phyloP scores from a whole-genome alignment of 2,888 invertebrate genomes.

The Chironomus tentans region DNA sequence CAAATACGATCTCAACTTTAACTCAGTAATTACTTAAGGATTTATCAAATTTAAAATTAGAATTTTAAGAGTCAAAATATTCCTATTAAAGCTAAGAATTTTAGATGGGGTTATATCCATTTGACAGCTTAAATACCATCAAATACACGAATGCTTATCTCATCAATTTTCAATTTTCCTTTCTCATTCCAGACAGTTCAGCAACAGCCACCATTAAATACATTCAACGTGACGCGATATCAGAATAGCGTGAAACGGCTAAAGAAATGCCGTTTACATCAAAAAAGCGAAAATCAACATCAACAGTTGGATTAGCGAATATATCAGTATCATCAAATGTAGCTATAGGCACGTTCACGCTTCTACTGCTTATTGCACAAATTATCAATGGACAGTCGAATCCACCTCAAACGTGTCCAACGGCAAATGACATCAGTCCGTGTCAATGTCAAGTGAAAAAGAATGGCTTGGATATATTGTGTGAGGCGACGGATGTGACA shows the following conservation, averaged over 20 bases:
- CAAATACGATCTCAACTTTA: no score
- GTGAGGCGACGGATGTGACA: slow-evolving; percentile 74
- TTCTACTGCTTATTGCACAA: slow-evolving; percentile 10
- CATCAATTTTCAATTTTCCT: background rate
- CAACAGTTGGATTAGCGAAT: background rate
- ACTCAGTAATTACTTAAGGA: no score
- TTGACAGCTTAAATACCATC: no score
- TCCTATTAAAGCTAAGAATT: no score
- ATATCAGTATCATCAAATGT: background rate
- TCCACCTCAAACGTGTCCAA: slow-evolving; percentile 61
- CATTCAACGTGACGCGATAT: slow-evolving; percentile 16
- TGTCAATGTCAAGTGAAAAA: slow-evolving; percentile 80
- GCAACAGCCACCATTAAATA: background rate
- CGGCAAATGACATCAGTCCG: slow-evolving; percentile 63
- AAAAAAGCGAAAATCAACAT: background rate
- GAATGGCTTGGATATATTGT: slow-evolving; percentile 78
- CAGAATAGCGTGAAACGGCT: slow-evolving; percentile 18
- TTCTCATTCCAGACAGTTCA: background rate
- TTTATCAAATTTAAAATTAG: no score
- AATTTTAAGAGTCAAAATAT: no score
- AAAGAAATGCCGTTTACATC: slow-evolving; percentile 15
- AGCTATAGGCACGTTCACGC: background rate
- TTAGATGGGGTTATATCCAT: no score
- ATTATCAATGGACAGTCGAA: slow-evolving; percentile 29
- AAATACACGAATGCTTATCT: no score